These are phyloP conservation scores for Amazona guildingii DNA, from an alignment of 2,113 vertebrate species.

Conservation along the genomic window DNA sequence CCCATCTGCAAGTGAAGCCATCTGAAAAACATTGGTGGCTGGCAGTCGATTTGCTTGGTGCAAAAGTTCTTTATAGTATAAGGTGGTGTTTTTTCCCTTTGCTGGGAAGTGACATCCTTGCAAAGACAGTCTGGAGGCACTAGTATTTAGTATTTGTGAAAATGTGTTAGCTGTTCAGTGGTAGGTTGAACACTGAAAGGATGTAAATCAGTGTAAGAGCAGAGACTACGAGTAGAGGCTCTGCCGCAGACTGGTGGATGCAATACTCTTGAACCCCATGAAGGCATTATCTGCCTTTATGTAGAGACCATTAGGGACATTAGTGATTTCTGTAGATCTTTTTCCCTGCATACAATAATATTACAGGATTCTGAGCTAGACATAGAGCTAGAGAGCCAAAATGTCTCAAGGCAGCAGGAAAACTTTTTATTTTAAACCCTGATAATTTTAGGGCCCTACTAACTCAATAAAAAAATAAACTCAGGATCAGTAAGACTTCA, in stretches of 20 bases:
- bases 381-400: not conserved
- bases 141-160: not conserved
- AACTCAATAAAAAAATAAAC: not conserved
- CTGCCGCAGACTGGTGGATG: fast-evolving
- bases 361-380: not conserved
- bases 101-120: not conserved
- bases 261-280: not conserved
- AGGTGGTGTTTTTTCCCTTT: not conserved
- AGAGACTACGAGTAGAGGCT: not conserved
- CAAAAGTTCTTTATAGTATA: not conserved
- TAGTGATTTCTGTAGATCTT: not conserved
- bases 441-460: not conserved
- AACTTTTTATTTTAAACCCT: not conserved
- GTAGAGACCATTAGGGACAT: not conserved
- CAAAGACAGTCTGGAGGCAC: not conserved
- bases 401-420: fast-evolving
- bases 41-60: not conserved
- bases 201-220: not conserved
- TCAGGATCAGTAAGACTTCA: not conserved
- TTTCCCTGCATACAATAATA: not conserved
- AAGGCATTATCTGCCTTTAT: not conserved
- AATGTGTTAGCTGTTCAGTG: not conserved
- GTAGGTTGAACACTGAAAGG: not conserved
- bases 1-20: not conserved
- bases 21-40: not conserved